Conservation (phyloP, 2,888 invertebrate genomes). For the Cryptophagus acutangulus region DNA sequence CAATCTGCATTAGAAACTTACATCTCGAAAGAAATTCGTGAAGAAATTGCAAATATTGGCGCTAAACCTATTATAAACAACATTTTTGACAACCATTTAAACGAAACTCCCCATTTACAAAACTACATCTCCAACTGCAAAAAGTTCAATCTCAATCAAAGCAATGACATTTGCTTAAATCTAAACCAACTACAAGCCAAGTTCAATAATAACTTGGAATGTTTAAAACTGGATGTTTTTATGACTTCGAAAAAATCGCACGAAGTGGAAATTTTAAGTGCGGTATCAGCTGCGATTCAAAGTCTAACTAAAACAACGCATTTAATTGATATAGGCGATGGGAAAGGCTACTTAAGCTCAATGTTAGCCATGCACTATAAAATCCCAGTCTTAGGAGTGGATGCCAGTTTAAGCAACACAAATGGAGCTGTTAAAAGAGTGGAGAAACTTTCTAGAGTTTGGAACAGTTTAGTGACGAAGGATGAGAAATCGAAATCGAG, state of each 20-base stretch:
- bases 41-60: slow-evolving; percentile 49
- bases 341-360: slow-evolving; percentile 80
- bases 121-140: slow-evolving; percentile 34
- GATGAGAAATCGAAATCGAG: slow-evolving; percentile 20
- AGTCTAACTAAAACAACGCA: slow-evolving; percentile 43
- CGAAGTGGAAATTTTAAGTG: slow-evolving; percentile 67
- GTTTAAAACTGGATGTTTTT: slow-evolving; percentile 56
- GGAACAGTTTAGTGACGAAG: slow-evolving; percentile 37
- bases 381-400: slow-evolving; percentile 75
- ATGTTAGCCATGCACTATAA: slow-evolving; percentile 65
- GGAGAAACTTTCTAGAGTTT: slow-evolving; percentile 46
- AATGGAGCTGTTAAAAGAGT: slow-evolving; percentile 60
- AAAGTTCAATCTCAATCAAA: slow-evolving; percentile 37
- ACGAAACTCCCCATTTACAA: slow-evolving; percentile 29
- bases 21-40: slow-evolving; percentile 53
- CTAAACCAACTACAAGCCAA: slow-evolving; percentile 38
- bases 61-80: slow-evolving; percentile 48
- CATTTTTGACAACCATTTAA: slow-evolving; percentile 48
- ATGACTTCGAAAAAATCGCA: slow-evolving; percentile 79
- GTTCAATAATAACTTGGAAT: slow-evolving; percentile 15
- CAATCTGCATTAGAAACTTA: slow-evolving; percentile 55
- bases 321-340: slow-evolving; percentile 83
- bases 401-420: slow-evolving; percentile 65
- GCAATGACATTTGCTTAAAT: slow-evolving; percentile 47
- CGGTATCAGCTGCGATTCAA: slow-evolving; percentile 54